A percentile compares a stretch with the other conserved stretches of the same genome.
Evolutionary conservation across 2,113 vertebrate genomes (phyloP).

Genomic region (Maccullochella peelii): DNA sequence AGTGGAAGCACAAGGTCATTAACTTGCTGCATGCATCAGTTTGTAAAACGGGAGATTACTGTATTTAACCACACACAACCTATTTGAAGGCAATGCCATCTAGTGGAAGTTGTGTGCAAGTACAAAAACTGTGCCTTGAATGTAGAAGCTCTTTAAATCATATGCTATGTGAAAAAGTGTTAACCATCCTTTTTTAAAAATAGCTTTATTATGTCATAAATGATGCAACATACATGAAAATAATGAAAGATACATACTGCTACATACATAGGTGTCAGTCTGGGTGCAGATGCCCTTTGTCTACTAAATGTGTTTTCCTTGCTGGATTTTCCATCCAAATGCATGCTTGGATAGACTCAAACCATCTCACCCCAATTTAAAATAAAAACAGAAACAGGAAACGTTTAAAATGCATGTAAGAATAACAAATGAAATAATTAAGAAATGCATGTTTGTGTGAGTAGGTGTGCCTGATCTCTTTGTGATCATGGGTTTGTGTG

Average conservation of each 20-base stretch:
- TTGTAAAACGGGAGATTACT: background rate
- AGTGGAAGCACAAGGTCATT: slow-evolving; percentile 8
- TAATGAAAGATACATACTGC: too few species aligned
- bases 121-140: background rate
- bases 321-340: background rate
- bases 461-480: background rate
- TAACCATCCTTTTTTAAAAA: background rate
- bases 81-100: slow-evolving; percentile 59
- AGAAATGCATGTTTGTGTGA: background rate
- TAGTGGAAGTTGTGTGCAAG: slow-evolving; percentile 49
- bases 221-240: background rate
- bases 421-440: background rate
- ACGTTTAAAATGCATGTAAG: background rate
- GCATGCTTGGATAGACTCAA: background rate
- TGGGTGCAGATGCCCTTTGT: background rate
- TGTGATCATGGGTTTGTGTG: background rate
- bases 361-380: background rate
- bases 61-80: background rate
- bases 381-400: background rate
- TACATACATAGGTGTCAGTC: background rate
- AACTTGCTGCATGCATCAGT: background rate
- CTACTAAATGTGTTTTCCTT: background rate
- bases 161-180: background rate
- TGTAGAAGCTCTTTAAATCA: background rate
- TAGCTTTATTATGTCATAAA: background rate